These are phyloP conservation scores for Cyaniris semiargus DNA, from an alignment of 2,888 invertebrate species.

Conservation along the genomic window DNA sequence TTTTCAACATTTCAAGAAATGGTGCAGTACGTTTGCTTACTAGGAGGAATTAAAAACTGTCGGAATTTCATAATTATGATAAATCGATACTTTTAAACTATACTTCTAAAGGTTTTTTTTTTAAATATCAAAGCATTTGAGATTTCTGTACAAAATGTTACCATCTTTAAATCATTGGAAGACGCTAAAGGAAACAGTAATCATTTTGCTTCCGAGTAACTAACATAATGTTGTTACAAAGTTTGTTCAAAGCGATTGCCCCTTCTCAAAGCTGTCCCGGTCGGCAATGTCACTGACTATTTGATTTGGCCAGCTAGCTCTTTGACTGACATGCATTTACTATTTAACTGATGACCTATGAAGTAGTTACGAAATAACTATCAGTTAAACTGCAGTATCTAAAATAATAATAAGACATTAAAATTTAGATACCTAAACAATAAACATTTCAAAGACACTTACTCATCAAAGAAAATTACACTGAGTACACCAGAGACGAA, in stretches of 20 bases:
- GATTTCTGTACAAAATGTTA: too few species aligned
- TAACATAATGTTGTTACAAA: conserved; percentile 1
- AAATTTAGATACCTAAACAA: neutral
- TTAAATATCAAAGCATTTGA: too few species aligned
- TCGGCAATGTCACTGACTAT: neutral
- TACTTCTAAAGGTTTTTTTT: too few species aligned
- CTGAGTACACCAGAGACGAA: too few species aligned
- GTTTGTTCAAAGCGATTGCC: conserved; percentile 29
- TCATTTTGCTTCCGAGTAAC: conserved; percentile 3
- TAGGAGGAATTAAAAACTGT: too few species aligned
- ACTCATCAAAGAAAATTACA: too few species aligned
- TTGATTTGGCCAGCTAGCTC: conserved; percentile 2
- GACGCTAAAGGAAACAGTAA: neutral
- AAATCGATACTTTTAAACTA: too few species aligned
- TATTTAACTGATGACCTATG: neutral
- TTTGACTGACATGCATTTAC: neutral
- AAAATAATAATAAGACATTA: neutral
- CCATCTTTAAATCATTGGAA: neutral
- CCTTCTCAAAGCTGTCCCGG: conserved; percentile 10
- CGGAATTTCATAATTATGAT: too few species aligned
- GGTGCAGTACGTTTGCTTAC: too few species aligned
- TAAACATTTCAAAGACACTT: too few species aligned
- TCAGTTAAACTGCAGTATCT: neutral
- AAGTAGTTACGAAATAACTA: neutral
- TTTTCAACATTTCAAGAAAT: too few species aligned